Conservation (phyloP, 2,113 vertebrate species). For the Motacilla tschutschensis region DNA sequence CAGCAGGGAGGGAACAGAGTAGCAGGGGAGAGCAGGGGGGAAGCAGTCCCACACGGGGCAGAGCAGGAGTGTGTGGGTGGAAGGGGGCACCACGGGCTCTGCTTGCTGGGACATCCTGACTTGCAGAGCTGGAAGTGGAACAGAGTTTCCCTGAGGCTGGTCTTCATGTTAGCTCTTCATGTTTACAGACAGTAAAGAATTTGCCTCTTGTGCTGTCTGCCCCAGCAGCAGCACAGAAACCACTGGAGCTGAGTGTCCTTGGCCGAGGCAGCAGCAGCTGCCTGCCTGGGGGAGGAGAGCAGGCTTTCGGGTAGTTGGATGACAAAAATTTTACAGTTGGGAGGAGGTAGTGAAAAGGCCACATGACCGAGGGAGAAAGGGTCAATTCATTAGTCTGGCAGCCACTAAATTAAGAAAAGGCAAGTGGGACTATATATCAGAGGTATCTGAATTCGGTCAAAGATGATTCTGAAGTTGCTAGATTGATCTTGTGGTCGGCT, state of each 20-base stretch:
- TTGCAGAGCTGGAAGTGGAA: not conserved
- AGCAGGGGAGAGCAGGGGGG: not conserved
- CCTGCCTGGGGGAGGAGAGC: slow-evolving; percentile 10
- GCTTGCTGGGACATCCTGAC: not conserved
- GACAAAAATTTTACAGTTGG: slow-evolving; percentile 31
- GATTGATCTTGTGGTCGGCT: slow-evolving; percentile 2
- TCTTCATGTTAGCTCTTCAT: not conserved
- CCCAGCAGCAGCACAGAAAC: not conserved
- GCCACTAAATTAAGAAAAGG: slow-evolving; percentile 26
- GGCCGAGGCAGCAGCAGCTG: not conserved
- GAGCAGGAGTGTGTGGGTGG: not conserved
- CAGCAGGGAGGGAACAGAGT: not conserved
- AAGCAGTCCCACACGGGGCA: not conserved
- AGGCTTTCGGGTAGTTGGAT: not conserved
- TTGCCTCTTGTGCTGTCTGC: slow-evolving; percentile 13
- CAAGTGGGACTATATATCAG: not conserved
- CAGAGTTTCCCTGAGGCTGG: not conserved
- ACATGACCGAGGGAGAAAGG: slow-evolving; percentile 20
- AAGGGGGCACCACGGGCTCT: not conserved
- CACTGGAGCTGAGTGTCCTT: slow-evolving; percentile 5
- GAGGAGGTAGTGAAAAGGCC: slow-evolving; percentile 31
- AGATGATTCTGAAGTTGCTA: slow-evolving; percentile 20
- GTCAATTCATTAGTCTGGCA: slow-evolving; percentile 34
- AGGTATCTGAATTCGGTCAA: slow-evolving; percentile 2
- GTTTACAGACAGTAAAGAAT: slow-evolving; percentile 1